These are phyloP conservation scores for Agrotis clavis DNA, from an alignment of 2,888 invertebrate genomes.

Conservation along the genomic window DNA sequence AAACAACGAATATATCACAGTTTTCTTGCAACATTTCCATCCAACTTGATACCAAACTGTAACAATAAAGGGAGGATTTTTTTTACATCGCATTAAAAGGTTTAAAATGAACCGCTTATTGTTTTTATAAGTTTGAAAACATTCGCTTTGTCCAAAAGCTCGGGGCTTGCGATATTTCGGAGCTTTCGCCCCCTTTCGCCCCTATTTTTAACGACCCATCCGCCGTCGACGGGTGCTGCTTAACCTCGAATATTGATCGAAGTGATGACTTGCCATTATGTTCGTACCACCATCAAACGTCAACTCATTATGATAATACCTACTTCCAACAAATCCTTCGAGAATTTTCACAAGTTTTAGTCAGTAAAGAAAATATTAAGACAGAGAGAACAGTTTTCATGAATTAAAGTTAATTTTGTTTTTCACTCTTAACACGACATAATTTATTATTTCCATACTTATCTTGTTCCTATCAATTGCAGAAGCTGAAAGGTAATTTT, in stretches of 20 bases:
- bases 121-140: slow-evolving; percentile 12
- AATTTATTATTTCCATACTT: neutral
- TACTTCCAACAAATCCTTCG: slow-evolving; percentile 1
- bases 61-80: neutral
- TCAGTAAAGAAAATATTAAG: neutral
- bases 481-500: neutral
- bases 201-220: slow-evolving; percentile 50
- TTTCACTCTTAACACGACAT: neutral
- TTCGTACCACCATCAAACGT: slow-evolving; percentile 38
- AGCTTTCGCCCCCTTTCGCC: slow-evolving; percentile 38
- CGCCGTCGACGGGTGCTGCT: slow-evolving; percentile 37
- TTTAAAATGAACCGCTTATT: slow-evolving; percentile 12
- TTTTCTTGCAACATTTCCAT: neutral
- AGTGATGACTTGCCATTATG: slow-evolving; percentile 56
- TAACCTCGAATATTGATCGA: slow-evolving; percentile 64
- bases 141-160: slow-evolving; percentile 8
- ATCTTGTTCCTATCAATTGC: neutral
- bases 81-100: neutral
- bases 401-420: neutral
- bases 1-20: neutral
- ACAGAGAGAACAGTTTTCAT: too few species aligned
- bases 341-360: slow-evolving; percentile 16
- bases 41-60: neutral
- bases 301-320: slow-evolving; percentile 45
- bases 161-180: slow-evolving; percentile 28